Evolutionary conservation across 2,113 vertebrate species (phyloP).

Genomic region (Lonchura striata): DNA sequence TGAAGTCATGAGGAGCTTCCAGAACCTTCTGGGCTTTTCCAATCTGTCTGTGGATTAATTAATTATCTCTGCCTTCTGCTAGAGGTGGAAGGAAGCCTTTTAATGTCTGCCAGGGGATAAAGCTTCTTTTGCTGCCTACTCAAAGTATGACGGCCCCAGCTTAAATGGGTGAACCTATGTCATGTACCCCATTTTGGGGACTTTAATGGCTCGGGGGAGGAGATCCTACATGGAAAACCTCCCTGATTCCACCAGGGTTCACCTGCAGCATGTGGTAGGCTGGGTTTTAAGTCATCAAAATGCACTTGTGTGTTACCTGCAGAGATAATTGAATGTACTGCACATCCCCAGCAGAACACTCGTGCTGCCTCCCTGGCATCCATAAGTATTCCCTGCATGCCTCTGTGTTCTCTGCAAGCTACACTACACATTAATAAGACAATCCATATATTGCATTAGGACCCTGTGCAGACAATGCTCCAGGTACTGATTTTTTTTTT

Average conservation of each 20-base stretch:
- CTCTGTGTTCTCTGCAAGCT: slow-evolving; percentile 54
- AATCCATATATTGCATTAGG: slow-evolving; percentile 58
- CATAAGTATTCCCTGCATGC: slow-evolving; percentile 13
- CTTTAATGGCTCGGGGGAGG: background rate
- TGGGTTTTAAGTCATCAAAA: background rate
- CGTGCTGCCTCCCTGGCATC: background rate
- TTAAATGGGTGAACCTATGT: background rate
- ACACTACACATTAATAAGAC: slow-evolving; percentile 61
- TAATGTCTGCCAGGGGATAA: background rate
- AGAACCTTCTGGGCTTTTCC: background rate
- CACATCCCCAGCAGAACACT: background rate
- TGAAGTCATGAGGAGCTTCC: background rate
- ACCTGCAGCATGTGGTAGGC: background rate
- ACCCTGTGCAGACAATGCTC: slow-evolving; percentile 64
- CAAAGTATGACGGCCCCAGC: background rate
- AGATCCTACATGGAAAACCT: background rate
- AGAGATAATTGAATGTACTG: background rate
- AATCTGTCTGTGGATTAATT: background rate
- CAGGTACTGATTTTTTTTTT: background rate
- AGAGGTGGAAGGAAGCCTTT: background rate
- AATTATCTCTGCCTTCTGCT: background rate
- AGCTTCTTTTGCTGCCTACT: background rate
- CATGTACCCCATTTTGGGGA: background rate
- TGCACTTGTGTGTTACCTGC: background rate
- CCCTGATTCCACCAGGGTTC: background rate